Evolutionary conservation across 2,797 vertebrate genomes (phyloP).

Genomic region (Macrochelys suwanniensis): DNA sequence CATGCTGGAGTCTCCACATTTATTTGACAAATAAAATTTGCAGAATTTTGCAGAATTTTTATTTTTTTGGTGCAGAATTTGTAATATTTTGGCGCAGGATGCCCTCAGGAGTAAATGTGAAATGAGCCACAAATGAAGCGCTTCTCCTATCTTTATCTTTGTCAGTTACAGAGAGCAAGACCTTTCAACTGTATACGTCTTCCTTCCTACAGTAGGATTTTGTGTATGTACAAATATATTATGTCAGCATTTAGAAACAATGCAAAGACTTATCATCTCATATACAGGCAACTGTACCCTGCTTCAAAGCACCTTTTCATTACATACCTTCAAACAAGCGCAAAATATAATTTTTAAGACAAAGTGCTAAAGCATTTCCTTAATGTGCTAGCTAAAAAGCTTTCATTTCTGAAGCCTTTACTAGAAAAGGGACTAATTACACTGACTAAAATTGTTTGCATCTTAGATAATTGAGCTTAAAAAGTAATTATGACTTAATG

Average conservation of each 20-base stretch:
- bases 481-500: background rate
- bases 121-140: conserved; percentile 7
- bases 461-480: background rate
- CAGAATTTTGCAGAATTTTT: too few species aligned
- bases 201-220: conserved; percentile 5
- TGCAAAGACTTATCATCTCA: background rate
- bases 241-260: background rate
- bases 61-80: too few species aligned
- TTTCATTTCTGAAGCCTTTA: background rate
- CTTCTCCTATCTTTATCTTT: conserved; percentile 2
- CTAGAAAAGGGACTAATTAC: background rate
- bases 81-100: too few species aligned
- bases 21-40: too few species aligned
- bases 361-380: background rate
- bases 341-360: background rate
- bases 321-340: background rate
- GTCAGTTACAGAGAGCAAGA: background rate
- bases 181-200: background rate
- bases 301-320: background rate
- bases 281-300: background rate
- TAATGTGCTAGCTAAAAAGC: background rate
- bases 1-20: too few species aligned
- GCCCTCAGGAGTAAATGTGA: background rate
- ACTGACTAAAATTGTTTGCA: background rate
- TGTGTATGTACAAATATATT: background rate